Percentiles rank a stretch among this genome's conserved stretches.
Evolutionary conservation across 2,888 invertebrate genomes (phyloP).

Genomic region (Rhaphigaster nebulosa): DNA sequence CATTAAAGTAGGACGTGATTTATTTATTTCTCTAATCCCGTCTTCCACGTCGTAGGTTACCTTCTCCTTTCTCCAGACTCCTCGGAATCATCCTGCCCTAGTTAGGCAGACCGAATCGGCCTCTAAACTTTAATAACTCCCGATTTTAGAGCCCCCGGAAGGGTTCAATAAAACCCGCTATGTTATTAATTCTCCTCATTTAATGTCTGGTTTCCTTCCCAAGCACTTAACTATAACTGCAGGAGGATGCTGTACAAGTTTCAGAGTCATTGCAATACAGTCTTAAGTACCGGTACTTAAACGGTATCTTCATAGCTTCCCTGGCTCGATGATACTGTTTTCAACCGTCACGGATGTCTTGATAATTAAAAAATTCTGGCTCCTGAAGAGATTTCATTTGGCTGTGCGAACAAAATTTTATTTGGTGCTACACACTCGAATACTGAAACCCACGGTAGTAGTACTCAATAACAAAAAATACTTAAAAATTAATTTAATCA

Average conservation of each 20-base stretch:
- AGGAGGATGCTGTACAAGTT: constrained; percentile 34
- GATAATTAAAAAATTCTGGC: not conserved
- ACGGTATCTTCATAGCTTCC: constrained; percentile 6
- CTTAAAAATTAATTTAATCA: too few species aligned
- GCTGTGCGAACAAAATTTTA: too few species aligned
- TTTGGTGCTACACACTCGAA: too few species aligned
- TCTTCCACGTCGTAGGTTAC: not conserved
- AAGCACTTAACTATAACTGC: constrained; percentile 11
- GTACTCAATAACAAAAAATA: too few species aligned
- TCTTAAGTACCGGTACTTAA: constrained; percentile 30
- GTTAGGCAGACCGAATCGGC: not conserved
- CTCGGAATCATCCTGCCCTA: not conserved
- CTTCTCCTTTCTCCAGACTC: not conserved
- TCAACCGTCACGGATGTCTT: not conserved
- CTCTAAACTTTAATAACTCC: not conserved
- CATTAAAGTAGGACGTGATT: too few species aligned
- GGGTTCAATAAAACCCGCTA: constrained; percentile 24
- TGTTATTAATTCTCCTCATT: constrained; percentile 52
- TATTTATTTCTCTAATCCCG: not conserved
- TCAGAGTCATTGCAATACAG: constrained; percentile 17
- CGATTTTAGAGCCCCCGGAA: constrained; percentile 19
- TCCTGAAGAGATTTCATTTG: too few species aligned
- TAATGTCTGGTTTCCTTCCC: constrained; percentile 21
- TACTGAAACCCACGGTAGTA: too few species aligned
- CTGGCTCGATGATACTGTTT: not conserved